Evolutionary conservation across 2,888 invertebrate genomes (phyloP), one percentile per base, ranked within the genome.

Genomic region (Tipula lateralis): DNA sequence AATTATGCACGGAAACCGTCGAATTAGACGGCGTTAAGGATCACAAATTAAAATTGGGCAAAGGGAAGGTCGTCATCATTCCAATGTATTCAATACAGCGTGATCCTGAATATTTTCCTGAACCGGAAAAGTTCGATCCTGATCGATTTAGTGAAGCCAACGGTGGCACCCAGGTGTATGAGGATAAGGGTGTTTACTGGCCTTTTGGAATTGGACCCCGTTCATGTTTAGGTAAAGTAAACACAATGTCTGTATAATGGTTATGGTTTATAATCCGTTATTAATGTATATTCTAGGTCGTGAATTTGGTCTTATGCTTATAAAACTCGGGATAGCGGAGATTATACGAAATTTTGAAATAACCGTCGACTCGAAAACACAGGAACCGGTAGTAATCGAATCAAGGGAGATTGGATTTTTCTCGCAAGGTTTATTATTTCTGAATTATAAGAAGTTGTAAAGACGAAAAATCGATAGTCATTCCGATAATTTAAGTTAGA

Each of bases 11-110:
- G 0, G 87, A 87, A 30, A 87, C 88, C 89, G 92, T 66, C 83
- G 85, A 85, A 13, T 1, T 86, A 13, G 24, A 80, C 0, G 29
- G 84, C 1, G 39, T 80, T 4, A 84, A 85, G 13, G 85, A 84
- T 80, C 84, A 85, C 36, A 84, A 84, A 82, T 19, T 84, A 5
- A 85, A 4, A 87, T 86, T 94, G 84, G 93, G 94, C 0, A 89
- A 89, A 34, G 91, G 91, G 4, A 88, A 91, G 0, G 88, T 89
- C 13, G 90, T 92, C 0, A 92, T 92, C 86, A 89, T 94, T 12
- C 91, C 92, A 66, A 92, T 93, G n/a, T 93, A 89, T 87, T 93
- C 94, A 87, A 87, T 94, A 7, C 95, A 95, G 88, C 91, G 93
- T 4, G 92, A 94, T 87, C 91, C 92, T 0, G 91, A 92, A 16